Evolutionary conservation across 2,113 vertebrate genomes (phyloP).

Genomic region (Campylomormyrus tamandua): DNA sequence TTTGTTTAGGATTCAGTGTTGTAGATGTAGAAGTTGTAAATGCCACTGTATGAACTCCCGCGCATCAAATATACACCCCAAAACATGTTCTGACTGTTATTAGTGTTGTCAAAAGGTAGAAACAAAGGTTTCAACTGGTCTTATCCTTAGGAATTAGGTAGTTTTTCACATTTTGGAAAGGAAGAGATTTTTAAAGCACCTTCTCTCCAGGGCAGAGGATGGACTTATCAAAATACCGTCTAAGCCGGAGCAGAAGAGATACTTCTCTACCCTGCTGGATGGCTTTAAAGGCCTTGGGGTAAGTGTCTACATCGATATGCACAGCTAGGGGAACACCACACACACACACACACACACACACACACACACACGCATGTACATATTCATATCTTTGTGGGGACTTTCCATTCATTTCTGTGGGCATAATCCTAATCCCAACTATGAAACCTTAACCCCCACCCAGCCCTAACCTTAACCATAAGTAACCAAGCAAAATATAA

Average conservation of each 20-base stretch:
- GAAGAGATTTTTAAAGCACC: not conserved
- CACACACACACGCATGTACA: not conserved
- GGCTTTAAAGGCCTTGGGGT: conserved; percentile 39
- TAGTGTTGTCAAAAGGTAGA: not conserved
- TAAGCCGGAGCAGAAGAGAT: conserved; percentile 13
- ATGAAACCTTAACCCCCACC: not conserved
- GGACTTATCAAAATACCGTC: conserved; percentile 42
- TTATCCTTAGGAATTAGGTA: not conserved
- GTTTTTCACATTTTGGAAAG: not conserved
- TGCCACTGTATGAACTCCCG: not conserved
- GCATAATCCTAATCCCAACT: not conserved
- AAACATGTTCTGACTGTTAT: not conserved
- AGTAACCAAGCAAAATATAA: not conserved
- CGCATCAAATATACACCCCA: not conserved
- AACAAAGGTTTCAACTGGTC: not conserved
- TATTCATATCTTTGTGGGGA: not conserved
- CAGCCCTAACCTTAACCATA: not conserved
- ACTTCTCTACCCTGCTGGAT: conserved; percentile 21
- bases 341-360: not conserved
- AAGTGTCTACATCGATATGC: conserved; percentile 22
- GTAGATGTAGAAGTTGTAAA: not conserved
- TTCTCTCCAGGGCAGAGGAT: conserved; percentile 43
- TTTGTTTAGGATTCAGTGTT: not conserved
- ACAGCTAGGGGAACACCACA: not conserved
- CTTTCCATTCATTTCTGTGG: not conserved